A percentile compares a stretch with the other conserved stretches of the same genome.
phyloP scores from a whole-genome alignment of 2,888 invertebrate genomes.

The Epiblema foenella region DNA sequence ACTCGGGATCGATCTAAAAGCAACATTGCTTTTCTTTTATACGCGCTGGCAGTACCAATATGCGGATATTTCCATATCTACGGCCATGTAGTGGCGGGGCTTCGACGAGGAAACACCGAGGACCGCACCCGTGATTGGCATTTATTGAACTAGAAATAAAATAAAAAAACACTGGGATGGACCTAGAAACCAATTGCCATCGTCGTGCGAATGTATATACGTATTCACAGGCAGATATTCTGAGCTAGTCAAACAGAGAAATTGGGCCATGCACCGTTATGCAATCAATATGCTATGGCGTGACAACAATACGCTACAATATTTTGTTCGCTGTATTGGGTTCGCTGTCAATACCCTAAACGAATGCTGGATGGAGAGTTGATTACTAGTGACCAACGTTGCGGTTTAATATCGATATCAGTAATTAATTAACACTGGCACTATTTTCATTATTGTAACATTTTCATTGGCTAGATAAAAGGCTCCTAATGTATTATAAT shows the following conservation, averaged over 20 bases:
- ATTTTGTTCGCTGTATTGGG: constrained; percentile 19
- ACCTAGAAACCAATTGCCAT: constrained; percentile 34
- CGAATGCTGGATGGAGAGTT: constrained; percentile 16
- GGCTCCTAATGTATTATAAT: neutral
- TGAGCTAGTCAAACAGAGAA: constrained; percentile 31
- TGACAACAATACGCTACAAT: constrained; percentile 18
- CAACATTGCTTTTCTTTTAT: constrained; percentile 38
- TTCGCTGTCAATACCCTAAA: constrained; percentile 7
- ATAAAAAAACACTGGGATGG: constrained; percentile 22
- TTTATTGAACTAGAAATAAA: constrained; percentile 41
- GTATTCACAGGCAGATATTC: constrained; percentile 1
- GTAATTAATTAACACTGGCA: constrained; percentile 1
- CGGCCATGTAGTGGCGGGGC: constrained; percentile 9
- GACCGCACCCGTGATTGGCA: constrained; percentile 38
- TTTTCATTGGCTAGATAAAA: neutral
- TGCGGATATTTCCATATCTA: constrained; percentile 34
- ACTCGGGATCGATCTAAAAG: constrained; percentile 40
- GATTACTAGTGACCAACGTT: neutral
- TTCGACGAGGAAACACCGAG: constrained; percentile 26
- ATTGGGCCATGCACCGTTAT: constrained; percentile 36
- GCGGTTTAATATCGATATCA: constrained; percentile 13
- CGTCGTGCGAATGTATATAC: constrained; percentile 20
- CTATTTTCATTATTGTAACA: neutral
- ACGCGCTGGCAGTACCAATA: constrained; percentile 24
- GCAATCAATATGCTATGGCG: constrained; percentile 9